Conservation (phyloP, 2,113 vertebrate genomes). For the Zapus hudsonius region DNA sequence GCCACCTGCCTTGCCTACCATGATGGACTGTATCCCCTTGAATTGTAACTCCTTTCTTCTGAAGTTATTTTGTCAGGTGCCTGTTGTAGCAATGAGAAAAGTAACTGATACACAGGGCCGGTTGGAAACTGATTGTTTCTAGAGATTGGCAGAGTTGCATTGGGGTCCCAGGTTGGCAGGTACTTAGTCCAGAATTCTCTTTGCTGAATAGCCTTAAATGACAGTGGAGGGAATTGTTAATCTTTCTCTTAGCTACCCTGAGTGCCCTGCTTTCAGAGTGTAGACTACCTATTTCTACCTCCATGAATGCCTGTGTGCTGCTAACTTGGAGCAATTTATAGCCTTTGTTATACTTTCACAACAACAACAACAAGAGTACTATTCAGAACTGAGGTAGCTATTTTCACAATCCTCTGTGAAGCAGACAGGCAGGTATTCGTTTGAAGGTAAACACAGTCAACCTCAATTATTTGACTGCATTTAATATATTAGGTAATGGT, state of each 20-base stretch:
- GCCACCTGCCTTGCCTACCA: no score
- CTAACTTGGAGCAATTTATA: not conserved
- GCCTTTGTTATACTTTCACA: not conserved
- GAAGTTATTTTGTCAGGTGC: no score
- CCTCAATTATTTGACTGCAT: slow-evolving; percentile 64
- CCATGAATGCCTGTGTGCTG: rapidly evolving
- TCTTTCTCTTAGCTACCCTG: not conserved
- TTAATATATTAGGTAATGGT: slow-evolving; percentile 58
- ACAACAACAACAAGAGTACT: slow-evolving; percentile 58
- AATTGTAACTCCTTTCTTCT: no score
- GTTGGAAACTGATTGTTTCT: not conserved
- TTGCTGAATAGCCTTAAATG: not conserved
- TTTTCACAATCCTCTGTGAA: slow-evolving; percentile 61
- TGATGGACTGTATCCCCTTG: no score
- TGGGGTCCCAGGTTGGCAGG: not conserved
- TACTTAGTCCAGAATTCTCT: not conserved
- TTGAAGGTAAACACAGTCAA: slow-evolving; percentile 62
- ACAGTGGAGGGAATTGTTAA: not conserved
- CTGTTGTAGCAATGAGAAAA: no score
- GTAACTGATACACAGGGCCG: not conserved
- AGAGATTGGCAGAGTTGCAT: not conserved
- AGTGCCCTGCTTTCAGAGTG: not conserved
- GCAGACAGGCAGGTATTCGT: slow-evolving; percentile 65
- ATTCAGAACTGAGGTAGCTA: slow-evolving; percentile 62
- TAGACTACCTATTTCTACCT: not conserved